Percentiles rank a stretch among this genome's conserved stretches.
Conservation (phyloP, 2,113 vertebrate genomes). For the Theropithecus gelada region DNA sequence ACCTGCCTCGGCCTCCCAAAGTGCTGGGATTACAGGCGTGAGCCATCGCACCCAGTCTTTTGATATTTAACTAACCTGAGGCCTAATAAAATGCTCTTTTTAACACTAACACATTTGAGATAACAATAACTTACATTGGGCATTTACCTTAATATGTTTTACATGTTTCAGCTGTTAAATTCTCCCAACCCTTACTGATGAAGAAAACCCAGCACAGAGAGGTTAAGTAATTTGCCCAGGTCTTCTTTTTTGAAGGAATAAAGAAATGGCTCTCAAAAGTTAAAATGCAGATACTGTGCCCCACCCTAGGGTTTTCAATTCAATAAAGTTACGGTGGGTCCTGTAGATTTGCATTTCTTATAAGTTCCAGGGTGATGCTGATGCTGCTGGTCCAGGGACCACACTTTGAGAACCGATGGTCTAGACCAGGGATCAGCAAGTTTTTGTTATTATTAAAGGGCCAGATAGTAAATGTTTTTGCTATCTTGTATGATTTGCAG, state of each 20-base stretch:
- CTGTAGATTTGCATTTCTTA: neutral
- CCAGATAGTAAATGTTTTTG: neutral
- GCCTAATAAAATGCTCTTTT: neutral
- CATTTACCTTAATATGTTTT: neutral
- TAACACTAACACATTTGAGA: neutral
- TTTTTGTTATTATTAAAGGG: neutral
- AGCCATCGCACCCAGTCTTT: fast-evolving
- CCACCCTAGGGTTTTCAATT: neutral
- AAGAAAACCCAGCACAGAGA: neutral
- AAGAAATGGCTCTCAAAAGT: neutral
- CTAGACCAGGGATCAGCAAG: neutral
- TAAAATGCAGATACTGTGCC: neutral
- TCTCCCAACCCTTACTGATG: neutral
- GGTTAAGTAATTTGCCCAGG: neutral
- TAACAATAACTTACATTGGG: neutral
- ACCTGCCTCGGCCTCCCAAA: too few species aligned
- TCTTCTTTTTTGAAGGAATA: neutral
- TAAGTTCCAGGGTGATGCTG: neutral
- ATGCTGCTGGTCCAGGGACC: neutral
- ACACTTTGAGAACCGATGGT: neutral
- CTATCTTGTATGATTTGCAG: neutral
- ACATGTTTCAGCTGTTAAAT: neutral
- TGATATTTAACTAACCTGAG: neutral
- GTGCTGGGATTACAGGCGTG: too few species aligned
- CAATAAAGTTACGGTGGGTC: neutral